Base-by-base conservation (phyloP, 2,113 vertebrate genomes). In the Vombatus ursinus region DNA sequence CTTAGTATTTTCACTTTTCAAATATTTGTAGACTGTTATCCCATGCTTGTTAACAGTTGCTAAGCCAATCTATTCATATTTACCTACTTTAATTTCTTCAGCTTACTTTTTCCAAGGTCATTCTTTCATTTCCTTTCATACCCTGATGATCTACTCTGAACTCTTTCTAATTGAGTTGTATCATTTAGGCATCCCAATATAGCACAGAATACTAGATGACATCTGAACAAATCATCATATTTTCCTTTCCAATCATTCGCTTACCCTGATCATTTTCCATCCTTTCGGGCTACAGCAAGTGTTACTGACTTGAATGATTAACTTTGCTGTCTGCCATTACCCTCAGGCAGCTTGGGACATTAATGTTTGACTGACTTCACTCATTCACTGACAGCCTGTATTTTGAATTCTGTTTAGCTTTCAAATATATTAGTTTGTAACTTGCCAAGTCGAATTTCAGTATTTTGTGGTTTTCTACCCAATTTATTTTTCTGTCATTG, bases 361-460 rank as follows among this genome's bases (percentile, higher is more conserved):
- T 96, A 94, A 77, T 96, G 84, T 94, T 77, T 97, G 97, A 96
- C 95, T 90, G 94, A 90, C 91, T 97, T 94, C 96, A 53, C 49
- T 94, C 94, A 95, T n/a, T 28, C 51, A 25, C 26, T 52, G 52
- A 90, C 90, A 51, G 90, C 0, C 12, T 53, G 49, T 31, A 26
- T 51, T 98, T 94, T 49, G 52, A 95, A 95, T 95, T 96, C 90
- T 47, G 96, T 52, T 50, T 53, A n/a, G 92, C 90, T 91, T 91
- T 77, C 84, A 54, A 91, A 31, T 91, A 94, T 49, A 90, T 94
- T 95, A 77, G 91, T 93, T 94, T 95, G 92, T n/a, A 94, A 95
- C 50, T 53, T 68, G 91, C 95, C 95, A 94, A 91, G 50, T 52
- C 52, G 90, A 95, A 97, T 97, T 96, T 92, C 93, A 93, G 91